These are phyloP conservation scores for Pogonognathellus flavescens DNA, from an alignment of 1,140 invertebrate species.

Conservation along the genomic window DNA sequence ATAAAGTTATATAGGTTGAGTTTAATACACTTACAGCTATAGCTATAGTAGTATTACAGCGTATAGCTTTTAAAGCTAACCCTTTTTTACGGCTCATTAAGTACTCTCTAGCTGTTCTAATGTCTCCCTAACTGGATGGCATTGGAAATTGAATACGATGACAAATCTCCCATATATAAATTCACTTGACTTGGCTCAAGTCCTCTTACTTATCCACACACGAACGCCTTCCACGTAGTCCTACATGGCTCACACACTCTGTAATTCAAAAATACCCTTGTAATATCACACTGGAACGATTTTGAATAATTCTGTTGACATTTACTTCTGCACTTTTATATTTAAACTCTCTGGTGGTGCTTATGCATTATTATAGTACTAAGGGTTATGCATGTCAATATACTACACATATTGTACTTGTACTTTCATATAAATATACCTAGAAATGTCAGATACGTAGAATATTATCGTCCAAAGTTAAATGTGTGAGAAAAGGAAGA, in stretches of 20 bases:
- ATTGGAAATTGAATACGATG: conserved; percentile 15
- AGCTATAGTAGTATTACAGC: too few relatives aligned
- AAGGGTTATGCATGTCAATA: neutral
- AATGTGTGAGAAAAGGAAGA: neutral
- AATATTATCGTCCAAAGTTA: neutral
- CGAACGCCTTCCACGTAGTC: neutral
- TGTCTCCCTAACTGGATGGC: conserved; percentile 30
- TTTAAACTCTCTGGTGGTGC: too few relatives aligned
- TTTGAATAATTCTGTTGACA: neutral
- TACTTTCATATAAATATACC: too few relatives aligned
- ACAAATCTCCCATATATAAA: conserved; percentile 32
- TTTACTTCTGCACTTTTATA: neutral
- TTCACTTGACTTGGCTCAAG: conserved; percentile 5
- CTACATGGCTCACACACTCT: neutral
- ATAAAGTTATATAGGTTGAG: too few relatives aligned
- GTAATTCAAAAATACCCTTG: neutral
- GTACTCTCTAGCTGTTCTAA: conserved; percentile 32
- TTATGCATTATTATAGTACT: too few relatives aligned
- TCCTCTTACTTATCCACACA: neutral
- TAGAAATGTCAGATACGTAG: neutral
- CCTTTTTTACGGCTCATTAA: conserved; percentile 63
- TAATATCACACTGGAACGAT: too few relatives aligned
- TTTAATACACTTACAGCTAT: too few relatives aligned
- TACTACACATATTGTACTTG: neutral
- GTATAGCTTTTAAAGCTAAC: conserved; percentile 43